phyloP scores from a whole-genome alignment of 2,797 vertebrate genomes.

The Lerista edwardsae region DNA sequence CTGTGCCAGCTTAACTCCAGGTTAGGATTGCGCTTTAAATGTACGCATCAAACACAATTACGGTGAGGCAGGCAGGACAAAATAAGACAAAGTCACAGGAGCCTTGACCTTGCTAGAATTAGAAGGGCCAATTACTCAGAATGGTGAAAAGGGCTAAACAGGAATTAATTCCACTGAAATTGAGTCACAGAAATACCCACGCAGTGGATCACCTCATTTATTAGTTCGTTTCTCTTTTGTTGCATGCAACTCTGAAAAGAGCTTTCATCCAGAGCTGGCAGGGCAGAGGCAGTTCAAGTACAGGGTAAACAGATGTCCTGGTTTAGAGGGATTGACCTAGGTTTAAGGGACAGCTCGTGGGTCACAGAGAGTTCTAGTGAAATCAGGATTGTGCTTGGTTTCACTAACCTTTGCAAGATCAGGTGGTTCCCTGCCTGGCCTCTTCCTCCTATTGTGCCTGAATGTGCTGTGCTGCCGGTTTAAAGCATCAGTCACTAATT shows the following conservation, averaged over 20 bases:
- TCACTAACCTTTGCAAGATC: background rate
- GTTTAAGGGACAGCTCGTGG: background rate
- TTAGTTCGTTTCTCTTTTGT: constrained; percentile 24
- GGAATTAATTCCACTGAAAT: constrained; percentile 10
- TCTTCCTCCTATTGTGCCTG: background rate
- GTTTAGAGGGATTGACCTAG: background rate
- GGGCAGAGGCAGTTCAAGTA: background rate
- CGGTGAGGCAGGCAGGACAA: background rate
- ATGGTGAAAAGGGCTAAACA: background rate
- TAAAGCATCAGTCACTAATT: background rate
- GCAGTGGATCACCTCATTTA: background rate
- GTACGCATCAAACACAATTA: background rate
- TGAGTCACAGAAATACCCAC: background rate
- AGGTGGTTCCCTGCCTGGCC: background rate
- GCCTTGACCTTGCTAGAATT: background rate
- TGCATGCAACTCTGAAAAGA: background rate
- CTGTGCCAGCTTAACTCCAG: too few species aligned
- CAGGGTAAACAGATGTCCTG: constrained; percentile 22
- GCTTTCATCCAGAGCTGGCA: constrained; percentile 4
- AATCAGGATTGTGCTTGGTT: background rate
- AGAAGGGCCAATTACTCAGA: constrained; percentile 4
- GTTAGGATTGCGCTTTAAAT: too few species aligned
- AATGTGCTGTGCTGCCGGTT: background rate
- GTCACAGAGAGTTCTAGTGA: constrained; percentile 11
- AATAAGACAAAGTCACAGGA: background rate